Evolutionary conservation across 1,140 invertebrate species (phyloP).

Genomic region (Zaprionus davidi): DNA sequence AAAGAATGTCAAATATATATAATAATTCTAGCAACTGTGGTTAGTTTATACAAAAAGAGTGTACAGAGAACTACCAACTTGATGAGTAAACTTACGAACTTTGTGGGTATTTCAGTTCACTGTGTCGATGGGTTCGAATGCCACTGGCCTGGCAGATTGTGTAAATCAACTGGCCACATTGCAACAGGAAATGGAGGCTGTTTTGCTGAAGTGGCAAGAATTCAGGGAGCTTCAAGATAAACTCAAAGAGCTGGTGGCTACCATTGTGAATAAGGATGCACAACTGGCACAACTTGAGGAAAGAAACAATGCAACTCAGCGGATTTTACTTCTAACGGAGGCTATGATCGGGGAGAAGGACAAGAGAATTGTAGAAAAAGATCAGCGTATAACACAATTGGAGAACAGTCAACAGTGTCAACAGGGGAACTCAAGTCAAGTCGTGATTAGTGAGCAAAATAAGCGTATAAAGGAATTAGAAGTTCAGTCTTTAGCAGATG

Average conservation of each 20-base stretch:
- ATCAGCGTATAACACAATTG: constrained; percentile 1
- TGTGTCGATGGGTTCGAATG: background rate
- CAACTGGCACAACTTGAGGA: background rate
- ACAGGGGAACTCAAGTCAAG: background rate
- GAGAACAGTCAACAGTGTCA: background rate
- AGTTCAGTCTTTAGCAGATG: background rate
- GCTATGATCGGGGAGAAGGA: background rate
- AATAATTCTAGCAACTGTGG: background rate
- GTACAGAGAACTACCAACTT: too few species aligned
- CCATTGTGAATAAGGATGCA: background rate
- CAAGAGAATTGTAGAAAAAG: background rate
- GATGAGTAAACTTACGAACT: background rate
- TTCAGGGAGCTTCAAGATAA: background rate
- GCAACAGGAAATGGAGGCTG: background rate
- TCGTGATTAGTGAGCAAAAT: background rate
- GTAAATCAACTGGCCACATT: background rate
- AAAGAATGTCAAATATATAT: background rate
- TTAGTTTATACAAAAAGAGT: background rate
- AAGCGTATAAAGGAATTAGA: constrained; percentile 2
- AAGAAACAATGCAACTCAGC: background rate
- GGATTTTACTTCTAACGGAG: background rate
- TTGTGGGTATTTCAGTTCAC: background rate
- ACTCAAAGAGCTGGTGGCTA: background rate
- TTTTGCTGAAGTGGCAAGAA: background rate
- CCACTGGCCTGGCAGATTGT: background rate